phyloP scores from a whole-genome alignment of 2,797 vertebrate genomes.

The Labeo calbasu region DNA sequence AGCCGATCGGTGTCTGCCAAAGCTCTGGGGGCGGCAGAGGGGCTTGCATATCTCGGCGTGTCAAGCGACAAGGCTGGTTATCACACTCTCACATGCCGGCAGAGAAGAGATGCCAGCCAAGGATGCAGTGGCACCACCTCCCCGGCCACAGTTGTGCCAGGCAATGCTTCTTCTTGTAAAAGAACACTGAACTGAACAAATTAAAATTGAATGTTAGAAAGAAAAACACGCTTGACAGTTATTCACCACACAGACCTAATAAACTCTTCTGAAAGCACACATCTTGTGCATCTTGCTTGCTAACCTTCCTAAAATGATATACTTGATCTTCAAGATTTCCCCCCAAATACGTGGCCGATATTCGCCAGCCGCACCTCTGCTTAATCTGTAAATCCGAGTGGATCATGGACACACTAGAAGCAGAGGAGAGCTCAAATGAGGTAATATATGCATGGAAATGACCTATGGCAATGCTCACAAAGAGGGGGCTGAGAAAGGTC shows the following conservation, averaged over 20 bases:
- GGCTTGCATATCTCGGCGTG: constrained; percentile 63
- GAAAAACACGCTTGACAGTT: constrained; percentile 13
- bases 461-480: constrained; percentile 73
- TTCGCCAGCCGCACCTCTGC: constrained; percentile 62
- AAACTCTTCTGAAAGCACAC: constrained; percentile 11
- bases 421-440: constrained; percentile 50
- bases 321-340: constrained; percentile 58
- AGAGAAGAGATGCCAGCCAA: constrained; percentile 69
- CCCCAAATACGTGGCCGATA: constrained; percentile 51
- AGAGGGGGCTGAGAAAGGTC: constrained; percentile 75
- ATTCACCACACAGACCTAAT: background rate
- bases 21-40: constrained; percentile 57
- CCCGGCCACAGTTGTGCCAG: constrained; percentile 59
- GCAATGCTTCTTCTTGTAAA: constrained; percentile 38
- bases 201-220: constrained; percentile 46
- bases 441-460: constrained; percentile 83
- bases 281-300: constrained; percentile 3
- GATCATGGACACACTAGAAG: constrained; percentile 64
- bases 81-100: constrained; percentile 74
- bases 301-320: constrained; percentile 50
- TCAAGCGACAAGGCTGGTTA: constrained; percentile 73
- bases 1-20: constrained; percentile 69
- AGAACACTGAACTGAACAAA: constrained; percentile 45
- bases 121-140: constrained; percentile 58
- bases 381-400: constrained; percentile 73